Conservation (phyloP, 30 jellyfish, hydroid and myxozoan species). For the Clytia hemisphaerica region DNA sequence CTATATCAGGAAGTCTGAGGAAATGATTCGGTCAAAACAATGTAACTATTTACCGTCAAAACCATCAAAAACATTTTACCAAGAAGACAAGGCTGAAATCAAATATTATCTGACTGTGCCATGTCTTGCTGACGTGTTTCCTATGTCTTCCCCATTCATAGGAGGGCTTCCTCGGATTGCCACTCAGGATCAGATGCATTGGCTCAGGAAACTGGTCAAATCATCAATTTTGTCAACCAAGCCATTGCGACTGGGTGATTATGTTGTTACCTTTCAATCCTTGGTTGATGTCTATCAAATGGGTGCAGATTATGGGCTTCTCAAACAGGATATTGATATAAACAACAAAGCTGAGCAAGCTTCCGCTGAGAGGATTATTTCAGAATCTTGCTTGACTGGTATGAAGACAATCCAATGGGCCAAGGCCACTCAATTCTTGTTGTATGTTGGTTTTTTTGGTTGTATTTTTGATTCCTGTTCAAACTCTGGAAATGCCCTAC, state of each 20-base stretch:
- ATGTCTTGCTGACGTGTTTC: not conserved
- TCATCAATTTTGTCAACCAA: conserved; percentile 7
- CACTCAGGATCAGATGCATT: conserved; percentile 11
- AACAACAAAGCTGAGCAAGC: conserved; percentile 24
- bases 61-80: not conserved
- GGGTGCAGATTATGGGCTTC: conserved; percentile 5
- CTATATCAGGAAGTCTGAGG: conserved; percentile 5
- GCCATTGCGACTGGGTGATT: conserved; percentile 8
- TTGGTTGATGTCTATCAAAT: too few relatives aligned
- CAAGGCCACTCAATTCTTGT: not conserved
- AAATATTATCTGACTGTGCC: not conserved
- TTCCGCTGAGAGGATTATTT: conserved; percentile 10
- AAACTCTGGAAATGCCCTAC: not conserved
- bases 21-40: not conserved
- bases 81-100: not conserved
- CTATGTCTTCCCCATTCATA: not conserved
- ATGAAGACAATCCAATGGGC: not conserved
- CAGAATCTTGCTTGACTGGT: conserved; percentile 1
- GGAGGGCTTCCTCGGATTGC: conserved; percentile 6
- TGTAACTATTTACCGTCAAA: not conserved
- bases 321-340: conserved; percentile 13
- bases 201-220: conserved; percentile 12
- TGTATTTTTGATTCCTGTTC: not conserved
- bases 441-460: too few relatives aligned
- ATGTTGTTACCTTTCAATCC: too few relatives aligned